Percentiles rank a stretch among this genome's conserved stretches.
These are phyloP conservation scores for Chironomus tentans DNA, from an alignment of 2,888 invertebrate species.

Conservation along the genomic window DNA sequence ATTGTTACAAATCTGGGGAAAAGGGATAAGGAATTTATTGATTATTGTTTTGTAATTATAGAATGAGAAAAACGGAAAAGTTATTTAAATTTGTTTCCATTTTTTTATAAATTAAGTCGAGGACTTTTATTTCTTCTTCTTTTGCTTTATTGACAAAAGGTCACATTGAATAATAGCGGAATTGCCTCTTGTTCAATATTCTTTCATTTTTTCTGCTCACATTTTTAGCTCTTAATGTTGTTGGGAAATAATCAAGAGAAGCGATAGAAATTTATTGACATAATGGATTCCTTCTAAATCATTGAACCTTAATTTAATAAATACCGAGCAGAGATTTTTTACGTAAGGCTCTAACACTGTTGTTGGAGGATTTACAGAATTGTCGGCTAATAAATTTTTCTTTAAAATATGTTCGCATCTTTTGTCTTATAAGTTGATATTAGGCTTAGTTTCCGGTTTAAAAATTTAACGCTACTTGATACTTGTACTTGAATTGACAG, in stretches of 20 bases:
- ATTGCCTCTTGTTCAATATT: too few species aligned
- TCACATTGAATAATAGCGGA: background rate
- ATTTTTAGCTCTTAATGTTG: too few species aligned
- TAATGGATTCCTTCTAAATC: background rate
- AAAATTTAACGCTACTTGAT: too few species aligned
- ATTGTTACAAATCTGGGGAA: background rate
- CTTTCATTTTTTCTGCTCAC: too few species aligned
- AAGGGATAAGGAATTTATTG: slow-evolving; percentile 7
- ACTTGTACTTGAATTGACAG: too few species aligned
- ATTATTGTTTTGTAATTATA: background rate
- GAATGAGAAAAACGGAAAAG: background rate
- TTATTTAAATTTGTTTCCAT: background rate
- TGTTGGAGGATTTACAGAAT: too few species aligned
- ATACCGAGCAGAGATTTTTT: background rate
- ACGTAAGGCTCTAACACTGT: too few species aligned
- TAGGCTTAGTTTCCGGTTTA: too few species aligned
- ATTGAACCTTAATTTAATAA: slow-evolving; percentile 17
- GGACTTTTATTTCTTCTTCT: background rate
- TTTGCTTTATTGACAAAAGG: background rate
- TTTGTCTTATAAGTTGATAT: too few species aligned
- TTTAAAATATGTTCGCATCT: too few species aligned
- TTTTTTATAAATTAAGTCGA: background rate
- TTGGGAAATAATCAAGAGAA: background rate
- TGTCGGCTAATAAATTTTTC: too few species aligned
- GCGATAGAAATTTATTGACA: slow-evolving; percentile 4